A percentile compares a stretch with the other conserved stretches of the same genome.
These are phyloP conservation scores for Columba guinea DNA, from an alignment of 2,797 vertebrate genomes.

Conservation along the genomic window DNA sequence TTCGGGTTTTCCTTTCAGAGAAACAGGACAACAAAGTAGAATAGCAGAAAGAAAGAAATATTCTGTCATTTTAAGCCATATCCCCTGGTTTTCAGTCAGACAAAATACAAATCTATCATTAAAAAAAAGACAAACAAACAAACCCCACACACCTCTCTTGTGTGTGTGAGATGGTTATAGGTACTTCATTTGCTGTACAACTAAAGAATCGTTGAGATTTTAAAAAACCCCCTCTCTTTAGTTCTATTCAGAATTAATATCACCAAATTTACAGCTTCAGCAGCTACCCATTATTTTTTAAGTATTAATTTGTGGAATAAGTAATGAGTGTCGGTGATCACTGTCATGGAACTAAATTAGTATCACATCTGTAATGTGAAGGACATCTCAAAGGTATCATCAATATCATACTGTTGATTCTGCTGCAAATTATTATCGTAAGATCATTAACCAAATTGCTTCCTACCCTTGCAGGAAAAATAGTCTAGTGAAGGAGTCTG, in stretches of 20 bases:
- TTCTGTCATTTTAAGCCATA: not conserved
- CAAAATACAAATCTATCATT: conserved; percentile 4
- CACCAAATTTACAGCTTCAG: conserved; percentile 61
- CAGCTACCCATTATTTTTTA: conserved; percentile 67
- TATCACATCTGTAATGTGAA: conserved; percentile 73
- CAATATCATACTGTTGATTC: conserved; percentile 68
- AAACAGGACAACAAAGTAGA: not conserved
- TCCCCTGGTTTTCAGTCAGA: not conserved
- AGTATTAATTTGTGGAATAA: conserved; percentile 74
- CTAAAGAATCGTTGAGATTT: not conserved
- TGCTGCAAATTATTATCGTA: conserved; percentile 71
- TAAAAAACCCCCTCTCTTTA: not conserved
- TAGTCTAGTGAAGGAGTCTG: not conserved
- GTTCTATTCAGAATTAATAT: conserved; percentile 61
- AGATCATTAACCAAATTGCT: conserved; percentile 66
- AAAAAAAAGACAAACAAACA: not conserved
- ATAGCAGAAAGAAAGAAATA: not conserved
- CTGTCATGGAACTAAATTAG: conserved; percentile 76
- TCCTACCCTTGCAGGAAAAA: not conserved
- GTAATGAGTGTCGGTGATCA: conserved; percentile 69
- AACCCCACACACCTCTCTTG: not conserved
- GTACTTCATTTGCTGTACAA: not conserved
- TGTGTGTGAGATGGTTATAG: not conserved
- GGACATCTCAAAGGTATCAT: conserved; percentile 77
- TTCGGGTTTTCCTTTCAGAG: not conserved